Evolutionary conservation across 2,113 vertebrate genomes (phyloP), one percentile per base, ranked within the genome.

Genomic region (Coracopsis vasa): DNA sequence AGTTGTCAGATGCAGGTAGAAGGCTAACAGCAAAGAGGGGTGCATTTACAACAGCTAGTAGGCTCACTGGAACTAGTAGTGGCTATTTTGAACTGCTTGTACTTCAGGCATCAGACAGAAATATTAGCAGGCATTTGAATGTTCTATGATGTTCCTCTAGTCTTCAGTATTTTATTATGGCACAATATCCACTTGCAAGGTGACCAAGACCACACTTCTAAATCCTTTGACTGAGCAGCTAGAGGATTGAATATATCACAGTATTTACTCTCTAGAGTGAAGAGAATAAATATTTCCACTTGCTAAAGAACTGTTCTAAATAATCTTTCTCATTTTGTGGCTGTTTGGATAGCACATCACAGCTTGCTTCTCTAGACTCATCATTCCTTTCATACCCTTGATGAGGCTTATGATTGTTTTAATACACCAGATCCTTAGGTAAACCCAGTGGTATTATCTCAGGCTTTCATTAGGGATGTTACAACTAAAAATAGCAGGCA

Each of bases 371-470:
- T 92, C 71, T 44, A 81, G 86, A 71, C 61, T 97, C 83, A 79
- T 94, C 90, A 93, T 56, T 89, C 44, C 65, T 94, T 94, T 90
- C 70, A 80, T 27, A 90, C 71, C 42, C 50, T 74, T 92, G 90
- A 93, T 91, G 83, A 95, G 70, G 66, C 70, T 96, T 81, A 56
- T 87, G 65, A 96, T 84, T 87, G 69, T 81, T 95, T 92, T 92
- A 93, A 96, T 92, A 75, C 61, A 81, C 41, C 80, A 92, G 94
- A 91, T 95, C 62, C 65, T 74, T 81, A 48, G 56, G 70, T 94
- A 95, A 92, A 58, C 87, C 91, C 95, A 88, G 44, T 80, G 84
- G 91, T 92, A 15, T 70, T 65, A 87, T 93, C 65, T 62, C 48
- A 94, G 73, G 56, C 65, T 94, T 95, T 94, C 88, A 92, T 88